phyloP scores from a whole-genome alignment of 2,113 vertebrate species.

The Rhynchopsitta pachyrhyncha region DNA sequence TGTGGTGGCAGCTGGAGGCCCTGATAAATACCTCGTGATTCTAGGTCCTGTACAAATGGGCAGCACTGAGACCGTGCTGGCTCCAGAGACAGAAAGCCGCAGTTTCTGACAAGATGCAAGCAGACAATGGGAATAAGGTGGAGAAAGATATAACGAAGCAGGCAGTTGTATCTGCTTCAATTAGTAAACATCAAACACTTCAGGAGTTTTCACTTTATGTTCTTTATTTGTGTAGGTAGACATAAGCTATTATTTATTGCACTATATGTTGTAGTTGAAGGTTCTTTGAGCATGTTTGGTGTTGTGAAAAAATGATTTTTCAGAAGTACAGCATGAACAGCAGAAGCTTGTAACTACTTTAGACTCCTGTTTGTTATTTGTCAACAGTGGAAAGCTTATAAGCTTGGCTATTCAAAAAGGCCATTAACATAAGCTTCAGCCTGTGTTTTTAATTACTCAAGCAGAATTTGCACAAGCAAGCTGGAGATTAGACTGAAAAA shows the following conservation, averaged over 20 bases:
- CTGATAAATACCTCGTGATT: conserved; percentile 50
- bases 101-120: neutral
- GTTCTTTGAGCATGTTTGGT: neutral
- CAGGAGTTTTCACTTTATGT: neutral
- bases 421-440: neutral
- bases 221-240: neutral
- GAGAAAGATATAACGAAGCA: neutral
- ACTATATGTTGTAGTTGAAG: neutral
- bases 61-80: neutral
- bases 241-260: neutral
- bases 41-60: neutral
- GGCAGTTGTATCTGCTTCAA: neutral
- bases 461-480: neutral
- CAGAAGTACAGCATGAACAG: neutral
- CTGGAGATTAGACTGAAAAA: neutral
- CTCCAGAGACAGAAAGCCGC: neutral
- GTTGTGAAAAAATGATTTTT: neutral
- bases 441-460: neutral
- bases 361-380: neutral
- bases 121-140: neutral
- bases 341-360: neutral
- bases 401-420: neutral
- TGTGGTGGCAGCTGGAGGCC: conserved; percentile 38
- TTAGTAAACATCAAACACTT: neutral
- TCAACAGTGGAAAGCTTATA: neutral